phyloP scores from a whole-genome alignment of 2,113 vertebrate genomes.

The Capra hircus region DNA sequence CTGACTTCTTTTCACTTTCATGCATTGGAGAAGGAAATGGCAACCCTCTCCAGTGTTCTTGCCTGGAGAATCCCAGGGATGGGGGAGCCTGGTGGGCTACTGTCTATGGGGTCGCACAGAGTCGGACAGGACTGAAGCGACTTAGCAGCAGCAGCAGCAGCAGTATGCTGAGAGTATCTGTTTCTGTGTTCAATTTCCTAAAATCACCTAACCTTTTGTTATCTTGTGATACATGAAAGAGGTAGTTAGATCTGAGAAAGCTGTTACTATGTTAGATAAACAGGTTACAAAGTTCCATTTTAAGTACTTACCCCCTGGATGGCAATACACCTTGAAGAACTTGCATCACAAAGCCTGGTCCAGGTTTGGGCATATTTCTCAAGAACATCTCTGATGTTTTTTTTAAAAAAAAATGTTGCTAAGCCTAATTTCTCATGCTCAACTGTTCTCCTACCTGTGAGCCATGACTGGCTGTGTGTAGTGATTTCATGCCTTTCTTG shows the following conservation, averaged over 20 bases:
- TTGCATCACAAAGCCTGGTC: neutral
- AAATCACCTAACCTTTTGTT: slow-evolving; percentile 35
- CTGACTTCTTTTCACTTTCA: too few relatives aligned
- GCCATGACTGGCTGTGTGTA: neutral
- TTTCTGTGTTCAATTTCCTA: slow-evolving; percentile 14
- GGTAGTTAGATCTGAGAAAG: neutral
- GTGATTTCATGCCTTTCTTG: neutral
- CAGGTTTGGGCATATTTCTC: neutral
- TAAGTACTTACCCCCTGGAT: neutral
- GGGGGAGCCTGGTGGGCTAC: too few relatives aligned
- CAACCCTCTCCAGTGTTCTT: too few relatives aligned
- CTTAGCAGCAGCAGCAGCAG: neutral
- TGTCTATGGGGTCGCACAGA: too few relatives aligned
- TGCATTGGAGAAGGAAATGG: too few relatives aligned
- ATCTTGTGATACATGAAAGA: neutral
- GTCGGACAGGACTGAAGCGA: too few relatives aligned
- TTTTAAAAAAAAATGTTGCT: neutral
- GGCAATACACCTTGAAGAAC: neutral
- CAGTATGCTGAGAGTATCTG: neutral
- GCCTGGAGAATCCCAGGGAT: too few relatives aligned
- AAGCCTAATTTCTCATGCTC: neutral
- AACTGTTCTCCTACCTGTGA: neutral
- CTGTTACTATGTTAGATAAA: slow-evolving; percentile 21
- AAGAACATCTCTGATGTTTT: neutral
- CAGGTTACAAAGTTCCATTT: neutral